Conservation (phyloP, 1,140 invertebrate species). For the Bombus vancouverensis region DNA sequence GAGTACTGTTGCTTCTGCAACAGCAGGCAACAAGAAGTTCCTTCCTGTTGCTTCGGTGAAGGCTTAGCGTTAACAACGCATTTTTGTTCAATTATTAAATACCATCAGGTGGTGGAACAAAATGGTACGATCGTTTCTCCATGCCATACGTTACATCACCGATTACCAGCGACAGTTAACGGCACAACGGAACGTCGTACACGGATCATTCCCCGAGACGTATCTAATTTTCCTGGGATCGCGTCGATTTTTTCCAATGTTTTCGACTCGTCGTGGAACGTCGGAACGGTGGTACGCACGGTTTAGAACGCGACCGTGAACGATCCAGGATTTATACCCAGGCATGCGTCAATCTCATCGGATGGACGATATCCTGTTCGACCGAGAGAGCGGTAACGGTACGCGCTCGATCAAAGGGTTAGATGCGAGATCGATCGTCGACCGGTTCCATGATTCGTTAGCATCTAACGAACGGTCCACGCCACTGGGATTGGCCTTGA, state of each 20-base stretch:
- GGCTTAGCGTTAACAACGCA: background rate
- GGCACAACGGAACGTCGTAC: slow-evolving; percentile 16
- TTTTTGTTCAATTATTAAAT: slow-evolving; percentile 59
- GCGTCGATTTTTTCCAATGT: background rate
- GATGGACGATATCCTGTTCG: slow-evolving; percentile 54
- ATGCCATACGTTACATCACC: slow-evolving; percentile 46
- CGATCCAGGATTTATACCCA: slow-evolving; percentile 41
- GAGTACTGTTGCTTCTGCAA: too few relatives aligned
- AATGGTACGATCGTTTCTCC: slow-evolving; percentile 5
- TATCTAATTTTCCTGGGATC: slow-evolving; percentile 31
- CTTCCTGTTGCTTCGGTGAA: background rate
- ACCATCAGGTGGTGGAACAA: slow-evolving; percentile 18
- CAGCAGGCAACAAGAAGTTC: background rate
- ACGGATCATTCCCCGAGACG: slow-evolving; percentile 26
- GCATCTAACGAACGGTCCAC: slow-evolving; percentile 47
- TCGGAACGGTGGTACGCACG: background rate
- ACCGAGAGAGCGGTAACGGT: slow-evolving; percentile 58
- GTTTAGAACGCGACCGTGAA: background rate
- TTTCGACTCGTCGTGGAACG: background rate
- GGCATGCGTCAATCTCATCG: slow-evolving; percentile 51
- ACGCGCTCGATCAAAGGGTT: slow-evolving; percentile 52
- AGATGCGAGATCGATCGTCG: slow-evolving; percentile 35
- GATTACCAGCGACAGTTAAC: slow-evolving; percentile 50
- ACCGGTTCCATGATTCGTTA: slow-evolving; percentile 52
- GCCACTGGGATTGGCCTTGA: slow-evolving; percentile 21